phyloP scores from a whole-genome alignment of 2,113 vertebrate genomes.

The Pelvicachromis taeniatus region DNA sequence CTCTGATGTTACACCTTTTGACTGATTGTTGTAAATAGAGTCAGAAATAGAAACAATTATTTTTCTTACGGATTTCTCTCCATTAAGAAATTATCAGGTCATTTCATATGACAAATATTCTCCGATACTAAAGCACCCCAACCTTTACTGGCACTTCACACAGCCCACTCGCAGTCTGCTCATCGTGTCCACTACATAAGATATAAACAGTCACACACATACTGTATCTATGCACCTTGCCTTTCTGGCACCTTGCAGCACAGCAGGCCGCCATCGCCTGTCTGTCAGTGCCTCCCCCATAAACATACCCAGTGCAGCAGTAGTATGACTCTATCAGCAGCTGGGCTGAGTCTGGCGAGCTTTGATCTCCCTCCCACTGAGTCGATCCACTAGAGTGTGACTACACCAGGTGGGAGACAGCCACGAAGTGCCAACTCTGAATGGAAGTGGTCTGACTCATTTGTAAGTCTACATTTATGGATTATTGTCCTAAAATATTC shows the following conservation, averaged over 20 bases:
- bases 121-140: neutral
- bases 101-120: neutral
- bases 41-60: neutral
- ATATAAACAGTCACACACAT: neutral
- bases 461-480: neutral
- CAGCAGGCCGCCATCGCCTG: constrained; percentile 36
- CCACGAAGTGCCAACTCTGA: constrained; percentile 3
- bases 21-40: neutral
- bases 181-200: neutral
- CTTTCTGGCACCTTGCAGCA: constrained; percentile 26
- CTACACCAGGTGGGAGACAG: constrained; percentile 43
- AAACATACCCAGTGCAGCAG: constrained; percentile 26
- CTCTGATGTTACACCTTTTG: neutral
- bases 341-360: neutral
- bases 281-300: constrained; percentile 29
- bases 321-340: constrained; percentile 29
- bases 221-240: neutral
- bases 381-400: constrained; percentile 12
- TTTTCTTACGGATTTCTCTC: neutral
- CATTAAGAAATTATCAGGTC: neutral
- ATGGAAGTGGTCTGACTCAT: constrained; percentile 21
- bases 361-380: neutral
- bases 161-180: constrained; percentile 63
- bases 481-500: neutral
- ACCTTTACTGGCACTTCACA: constrained; percentile 30